Conservation (phyloP, 2,797 vertebrate genomes). For the Coluber constrictor region DNA sequence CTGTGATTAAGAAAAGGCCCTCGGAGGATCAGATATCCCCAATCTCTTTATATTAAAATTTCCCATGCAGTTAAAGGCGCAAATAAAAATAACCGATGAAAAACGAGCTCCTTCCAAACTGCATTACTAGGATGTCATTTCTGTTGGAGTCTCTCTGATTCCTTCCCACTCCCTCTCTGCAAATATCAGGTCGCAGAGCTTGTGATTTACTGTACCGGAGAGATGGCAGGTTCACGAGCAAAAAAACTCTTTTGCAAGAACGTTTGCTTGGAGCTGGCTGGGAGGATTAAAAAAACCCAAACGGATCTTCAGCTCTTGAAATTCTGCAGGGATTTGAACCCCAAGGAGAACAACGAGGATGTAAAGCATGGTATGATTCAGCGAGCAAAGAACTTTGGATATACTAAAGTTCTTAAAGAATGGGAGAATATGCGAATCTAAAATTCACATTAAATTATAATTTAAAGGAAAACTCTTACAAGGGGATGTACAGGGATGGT, state of each 20-base stretch:
- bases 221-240: not conserved
- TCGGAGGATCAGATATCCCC: constrained; percentile 48
- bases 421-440: not conserved
- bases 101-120: constrained; percentile 37
- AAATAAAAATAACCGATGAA: constrained; percentile 26
- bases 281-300: not conserved
- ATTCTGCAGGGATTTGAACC: not conserved
- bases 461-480: not conserved
- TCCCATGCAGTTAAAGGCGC: constrained; percentile 50
- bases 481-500: too few species aligned
- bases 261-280: accelerated
- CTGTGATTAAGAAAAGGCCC: constrained; percentile 44
- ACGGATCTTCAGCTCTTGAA: not conserved
- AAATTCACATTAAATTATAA: not conserved
- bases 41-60: constrained; percentile 55
- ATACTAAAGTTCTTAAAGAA: not conserved
- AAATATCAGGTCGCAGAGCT: constrained; percentile 42
- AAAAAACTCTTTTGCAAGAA: not conserved
- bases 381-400: not conserved
- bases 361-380: not conserved
- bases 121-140: not conserved
- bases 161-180: not conserved
- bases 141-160: constrained; percentile 28
- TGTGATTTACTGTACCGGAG: constrained; percentile 23
- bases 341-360: not conserved